Evolutionary conservation across 2,888 invertebrate species (phyloP), one percentile per base, ranked within the genome.

Genomic region (Drosophila paramelanica): DNA sequence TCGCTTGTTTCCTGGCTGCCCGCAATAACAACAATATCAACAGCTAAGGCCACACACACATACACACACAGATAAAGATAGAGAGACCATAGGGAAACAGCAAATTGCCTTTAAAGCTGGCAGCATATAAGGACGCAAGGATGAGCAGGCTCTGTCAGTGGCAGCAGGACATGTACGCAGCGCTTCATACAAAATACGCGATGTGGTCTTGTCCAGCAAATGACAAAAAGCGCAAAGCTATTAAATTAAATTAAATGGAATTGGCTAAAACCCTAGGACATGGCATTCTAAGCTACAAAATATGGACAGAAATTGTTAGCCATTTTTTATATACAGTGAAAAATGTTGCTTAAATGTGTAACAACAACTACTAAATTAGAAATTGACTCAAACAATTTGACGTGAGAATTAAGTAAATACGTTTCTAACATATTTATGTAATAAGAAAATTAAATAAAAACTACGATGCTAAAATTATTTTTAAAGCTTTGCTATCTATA

Each of bases 241-340:
- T 90, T 88, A 88, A 90, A 88, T 89, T 80, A 82, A 90, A 89
- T 89, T 90, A 89, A 90, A 89, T 85, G 75, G 81, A 89, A 89
- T 89, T 89, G 85, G 73, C 80, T 80, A 81, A 79, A 88, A 87
- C 69, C 69, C 71, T 61, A 59, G 72, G 74, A 77, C 67, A 45
- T 60, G 65, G 59, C 74, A 61, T 61, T 66, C 59, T 73, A 51
- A 74, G 68, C 62, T 49, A 65, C 67, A 69, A 80, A 80, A 83
- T 83, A 83, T 86, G 78, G 67, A 52, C 65, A 68, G 57, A 75
- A 77, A 75, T 82, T 67, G 66, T 71, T 61, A 62, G 53, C 56
- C 41, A 27, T 66, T 43, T 42, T 31, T 8, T n/a, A 2, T 5
- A 36, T 13, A 36, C 36, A 13, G 36, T 13, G 13, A 13, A 36